Conservation (phyloP, 2,888 invertebrate species). For the Bugulina stolonifera region DNA sequence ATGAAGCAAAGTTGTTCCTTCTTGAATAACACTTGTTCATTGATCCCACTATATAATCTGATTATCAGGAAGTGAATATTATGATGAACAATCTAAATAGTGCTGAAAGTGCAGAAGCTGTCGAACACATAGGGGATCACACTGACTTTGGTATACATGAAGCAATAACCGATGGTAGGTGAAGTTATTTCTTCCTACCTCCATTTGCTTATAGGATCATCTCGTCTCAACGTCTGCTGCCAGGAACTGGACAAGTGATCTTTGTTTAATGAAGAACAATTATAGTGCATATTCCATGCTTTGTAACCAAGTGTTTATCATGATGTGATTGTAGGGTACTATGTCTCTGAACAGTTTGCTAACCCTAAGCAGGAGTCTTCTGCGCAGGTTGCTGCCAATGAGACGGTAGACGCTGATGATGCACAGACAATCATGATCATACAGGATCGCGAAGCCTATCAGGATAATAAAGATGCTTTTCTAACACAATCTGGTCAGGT, state of each 20-base stretch:
- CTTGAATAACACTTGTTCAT: no score
- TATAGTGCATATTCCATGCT: background rate
- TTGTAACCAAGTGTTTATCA: background rate
- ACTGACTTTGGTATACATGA: conserved; percentile 22
- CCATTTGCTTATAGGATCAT: background rate
- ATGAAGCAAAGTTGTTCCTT: no score
- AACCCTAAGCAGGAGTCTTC: background rate
- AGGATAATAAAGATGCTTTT: conserved; percentile 4
- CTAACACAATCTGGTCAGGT: background rate
- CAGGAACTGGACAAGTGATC: background rate
- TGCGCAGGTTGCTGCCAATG: conserved; percentile 31
- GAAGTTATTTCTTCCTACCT: background rate
- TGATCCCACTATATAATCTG: background rate
- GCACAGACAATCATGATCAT: conserved; percentile 30
- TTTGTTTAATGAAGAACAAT: background rate
- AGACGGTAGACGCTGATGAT: conserved; percentile 28
- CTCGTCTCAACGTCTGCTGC: background rate
- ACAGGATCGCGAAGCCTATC: conserved; percentile 26
- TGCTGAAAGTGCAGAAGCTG: conserved; percentile 14
- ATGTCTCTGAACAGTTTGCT: background rate
- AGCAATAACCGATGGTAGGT: conserved; percentile 6
- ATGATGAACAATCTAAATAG: conserved; percentile 28
- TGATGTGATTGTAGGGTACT: background rate
- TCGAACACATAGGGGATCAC: conserved; percentile 20
- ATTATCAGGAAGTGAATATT: conserved; percentile 30